These are phyloP conservation scores for Aleiodes testaceus DNA, from an alignment of 2,888 invertebrate species.

Conservation along the genomic window DNA sequence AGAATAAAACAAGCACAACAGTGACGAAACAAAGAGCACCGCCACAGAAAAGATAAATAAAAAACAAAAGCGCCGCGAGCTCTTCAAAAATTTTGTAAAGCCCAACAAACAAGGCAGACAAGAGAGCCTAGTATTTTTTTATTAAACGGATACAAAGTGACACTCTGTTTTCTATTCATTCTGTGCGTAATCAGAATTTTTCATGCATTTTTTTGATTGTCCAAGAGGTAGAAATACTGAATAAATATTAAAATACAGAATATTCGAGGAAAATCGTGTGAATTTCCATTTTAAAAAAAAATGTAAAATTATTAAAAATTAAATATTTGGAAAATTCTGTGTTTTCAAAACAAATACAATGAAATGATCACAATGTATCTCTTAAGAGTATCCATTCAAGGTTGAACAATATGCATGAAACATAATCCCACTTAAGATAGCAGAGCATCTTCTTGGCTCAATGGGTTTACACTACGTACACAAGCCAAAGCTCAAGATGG, in stretches of 20 bases:
- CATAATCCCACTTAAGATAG: conserved; percentile 24
- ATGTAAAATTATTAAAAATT: too few relatives aligned
- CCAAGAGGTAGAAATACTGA: too few relatives aligned
- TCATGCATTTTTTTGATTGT: conserved; percentile 3
- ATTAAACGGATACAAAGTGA: conserved; percentile 15
- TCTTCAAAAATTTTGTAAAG: conserved; percentile 15
- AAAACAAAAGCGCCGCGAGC: conserved; percentile 27
- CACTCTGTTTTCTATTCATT: not conserved
- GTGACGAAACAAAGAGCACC: conserved; percentile 11
- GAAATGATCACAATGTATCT: conserved; percentile 2
- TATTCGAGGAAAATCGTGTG: too few relatives aligned
- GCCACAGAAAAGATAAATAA: conserved; percentile 5
- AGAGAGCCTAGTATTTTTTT: conserved; percentile 1
- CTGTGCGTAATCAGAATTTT: conserved; percentile 7
- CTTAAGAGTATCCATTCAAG: conserved; percentile 5
- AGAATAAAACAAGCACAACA: not conserved
- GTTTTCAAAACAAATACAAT: conserved; percentile 7
- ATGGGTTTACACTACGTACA: conserved; percentile 1
- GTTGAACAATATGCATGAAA: conserved; percentile 24
- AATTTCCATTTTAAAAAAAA: too few relatives aligned
- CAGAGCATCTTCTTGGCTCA: conserved; percentile 13
- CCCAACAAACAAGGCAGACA: conserved; percentile 16
- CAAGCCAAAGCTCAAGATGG: conserved; percentile 20
- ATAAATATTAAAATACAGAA: too few relatives aligned
- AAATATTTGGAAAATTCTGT: too few relatives aligned